Evolutionary conservation across 2,888 invertebrate species (phyloP).

Genomic region (Dasysyrphus albostriatus): DNA sequence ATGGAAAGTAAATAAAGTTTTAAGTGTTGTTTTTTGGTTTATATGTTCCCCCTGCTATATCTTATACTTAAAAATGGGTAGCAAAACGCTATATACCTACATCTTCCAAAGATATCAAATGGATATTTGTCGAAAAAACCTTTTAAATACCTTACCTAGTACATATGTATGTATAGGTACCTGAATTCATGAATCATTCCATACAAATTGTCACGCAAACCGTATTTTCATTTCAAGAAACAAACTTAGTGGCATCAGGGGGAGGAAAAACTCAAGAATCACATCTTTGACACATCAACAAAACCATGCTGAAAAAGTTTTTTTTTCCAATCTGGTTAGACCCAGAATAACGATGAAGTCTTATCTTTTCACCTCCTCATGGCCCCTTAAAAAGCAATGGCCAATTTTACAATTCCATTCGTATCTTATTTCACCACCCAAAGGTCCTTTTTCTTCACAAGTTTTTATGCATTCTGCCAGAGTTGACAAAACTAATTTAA

Average conservation of each 20-base stretch:
- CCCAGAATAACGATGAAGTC: conserved; percentile 37
- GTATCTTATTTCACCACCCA: conserved; percentile 62
- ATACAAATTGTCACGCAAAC: too few relatives aligned
- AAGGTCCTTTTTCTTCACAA: conserved; percentile 80
- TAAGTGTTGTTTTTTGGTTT: too few relatives aligned
- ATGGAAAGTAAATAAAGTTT: too few relatives aligned
- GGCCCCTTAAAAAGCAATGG: background rate
- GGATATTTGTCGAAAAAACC: too few relatives aligned
- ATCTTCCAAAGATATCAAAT: too few relatives aligned
- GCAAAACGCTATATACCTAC: too few relatives aligned
- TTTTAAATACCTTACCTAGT: too few relatives aligned
- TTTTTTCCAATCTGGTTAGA: background rate
- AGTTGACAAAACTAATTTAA: conserved; percentile 84
- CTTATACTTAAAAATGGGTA: too few relatives aligned
- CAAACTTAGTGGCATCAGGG: background rate
- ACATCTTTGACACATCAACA: background rate
- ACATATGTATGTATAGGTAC: too few relatives aligned
- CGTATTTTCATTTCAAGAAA: background rate
- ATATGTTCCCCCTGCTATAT: too few relatives aligned
- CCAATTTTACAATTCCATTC: conserved; percentile 63
- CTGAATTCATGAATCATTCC: too few relatives aligned
- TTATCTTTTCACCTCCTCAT: background rate
- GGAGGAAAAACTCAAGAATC: background rate
- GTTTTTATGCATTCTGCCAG: conserved; percentile 82
- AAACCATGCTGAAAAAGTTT: background rate